A percentile compares a stretch with the other conserved stretches of the same genome.
phyloP scores from a whole-genome alignment of 2,888 invertebrate species.

The Tenthredo distinguenda region DNA sequence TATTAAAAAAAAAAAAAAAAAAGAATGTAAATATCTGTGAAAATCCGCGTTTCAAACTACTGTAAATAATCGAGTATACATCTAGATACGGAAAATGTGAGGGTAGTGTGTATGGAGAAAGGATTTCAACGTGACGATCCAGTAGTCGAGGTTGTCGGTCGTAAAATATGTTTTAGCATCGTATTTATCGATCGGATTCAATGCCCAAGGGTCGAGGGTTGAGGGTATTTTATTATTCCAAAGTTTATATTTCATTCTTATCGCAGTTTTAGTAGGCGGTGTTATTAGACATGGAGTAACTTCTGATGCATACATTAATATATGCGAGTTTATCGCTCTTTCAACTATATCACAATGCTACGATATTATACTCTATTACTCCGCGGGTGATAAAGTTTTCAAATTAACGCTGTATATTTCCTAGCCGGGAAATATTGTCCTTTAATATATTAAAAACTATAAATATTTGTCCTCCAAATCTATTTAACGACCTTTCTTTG shows the following conservation, averaged over 20 bases:
- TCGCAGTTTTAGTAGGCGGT: neutral
- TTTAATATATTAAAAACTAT: neutral
- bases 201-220: constrained; percentile 26
- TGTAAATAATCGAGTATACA: neutral
- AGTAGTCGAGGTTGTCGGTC: constrained; percentile 24
- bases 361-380: neutral
- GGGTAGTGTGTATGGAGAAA: neutral
- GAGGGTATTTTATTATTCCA: constrained; percentile 27
- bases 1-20: neutral
- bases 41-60: neutral
- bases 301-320: neutral
- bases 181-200: constrained; percentile 37
- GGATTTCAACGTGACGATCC: constrained; percentile 6
- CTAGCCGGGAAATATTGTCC: neutral
- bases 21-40: neutral
- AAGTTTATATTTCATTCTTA: constrained; percentile 36
- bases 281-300: neutral
- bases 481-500: constrained; percentile 5
- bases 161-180: constrained; percentile 38
- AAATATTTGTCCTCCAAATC: constrained; percentile 8
- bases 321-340: neutral
- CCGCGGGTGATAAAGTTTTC: neutral
- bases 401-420: neutral
- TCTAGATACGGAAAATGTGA: neutral
- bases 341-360: neutral